A percentile compares a stretch with the other conserved stretches of the same genome.
Evolutionary conservation across 2,113 vertebrate genomes (phyloP).

Genomic region (Triplophysa rosa): DNA sequence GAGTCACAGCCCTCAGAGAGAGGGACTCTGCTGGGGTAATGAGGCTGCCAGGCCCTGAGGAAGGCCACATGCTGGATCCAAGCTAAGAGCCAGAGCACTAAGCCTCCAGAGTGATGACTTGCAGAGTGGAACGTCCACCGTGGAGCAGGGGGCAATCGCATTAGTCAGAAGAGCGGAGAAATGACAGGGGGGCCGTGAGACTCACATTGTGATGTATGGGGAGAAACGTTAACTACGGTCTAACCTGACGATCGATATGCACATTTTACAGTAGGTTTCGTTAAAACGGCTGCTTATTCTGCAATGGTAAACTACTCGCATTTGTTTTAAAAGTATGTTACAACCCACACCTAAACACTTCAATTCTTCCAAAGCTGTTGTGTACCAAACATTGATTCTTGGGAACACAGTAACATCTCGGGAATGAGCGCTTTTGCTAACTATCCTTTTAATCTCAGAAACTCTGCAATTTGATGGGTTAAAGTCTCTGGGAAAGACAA

Average conservation of each 20-base stretch:
- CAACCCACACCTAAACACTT: neutral
- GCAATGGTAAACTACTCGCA: neutral
- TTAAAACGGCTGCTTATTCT: neutral
- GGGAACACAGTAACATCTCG: neutral
- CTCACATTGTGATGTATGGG: slow-evolving; percentile 5
- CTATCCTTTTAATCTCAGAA: neutral
- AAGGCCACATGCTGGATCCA: slow-evolving; percentile 21
- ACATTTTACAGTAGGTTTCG: neutral
- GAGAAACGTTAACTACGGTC: neutral
- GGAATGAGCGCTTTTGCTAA: neutral
- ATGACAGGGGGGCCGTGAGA: neutral
- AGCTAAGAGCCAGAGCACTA: slow-evolving; percentile 41
- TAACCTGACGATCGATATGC: slow-evolving; percentile 7
- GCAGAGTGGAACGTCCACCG: slow-evolving; percentile 32
- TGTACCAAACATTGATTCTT: neutral
- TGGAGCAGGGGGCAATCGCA: slow-evolving; percentile 15
- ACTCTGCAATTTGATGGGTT: neutral
- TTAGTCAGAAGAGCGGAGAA: slow-evolving; percentile 12
- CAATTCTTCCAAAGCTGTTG: neutral
- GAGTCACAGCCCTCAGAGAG: slow-evolving; percentile 66
- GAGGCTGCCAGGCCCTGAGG: slow-evolving; percentile 55
- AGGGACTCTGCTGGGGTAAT: slow-evolving; percentile 70
- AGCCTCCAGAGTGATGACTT: slow-evolving; percentile 42
- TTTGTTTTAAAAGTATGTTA: neutral
- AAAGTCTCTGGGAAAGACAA: neutral